Conservation (phyloP, 1,140 invertebrate species). For the Sipha flava region DNA sequence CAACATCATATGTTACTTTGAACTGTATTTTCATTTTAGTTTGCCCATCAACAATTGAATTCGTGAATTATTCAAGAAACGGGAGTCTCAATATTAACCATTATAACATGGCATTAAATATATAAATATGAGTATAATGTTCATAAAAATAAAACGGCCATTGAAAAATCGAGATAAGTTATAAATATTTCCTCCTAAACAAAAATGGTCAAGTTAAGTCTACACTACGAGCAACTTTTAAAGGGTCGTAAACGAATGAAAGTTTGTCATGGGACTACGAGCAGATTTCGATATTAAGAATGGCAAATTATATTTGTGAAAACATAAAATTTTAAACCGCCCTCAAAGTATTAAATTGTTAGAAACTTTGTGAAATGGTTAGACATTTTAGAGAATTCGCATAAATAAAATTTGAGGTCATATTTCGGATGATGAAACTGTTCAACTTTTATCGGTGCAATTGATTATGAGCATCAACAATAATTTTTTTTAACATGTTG, state of each 20-base stretch:
- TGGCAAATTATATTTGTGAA: background rate
- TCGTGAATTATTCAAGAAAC: too few species aligned
- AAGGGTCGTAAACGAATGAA: conserved; percentile 2
- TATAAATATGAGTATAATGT: background rate
- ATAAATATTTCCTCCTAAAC: background rate
- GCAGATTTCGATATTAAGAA: background rate
- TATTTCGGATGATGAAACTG: background rate
- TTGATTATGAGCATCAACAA: background rate
- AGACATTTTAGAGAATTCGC: background rate
- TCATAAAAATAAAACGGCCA: background rate
- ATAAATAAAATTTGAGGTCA: background rate
- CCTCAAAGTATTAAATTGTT: background rate
- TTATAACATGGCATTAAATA: too few species aligned
- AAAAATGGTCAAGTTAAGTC: background rate
- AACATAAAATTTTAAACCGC: background rate
- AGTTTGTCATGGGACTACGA: background rate
- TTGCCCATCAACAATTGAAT: too few species aligned
- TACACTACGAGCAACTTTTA: background rate
- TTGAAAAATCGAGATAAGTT: background rate
- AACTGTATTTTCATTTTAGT: too few species aligned
- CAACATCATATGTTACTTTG: too few species aligned
- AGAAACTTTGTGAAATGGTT: background rate
- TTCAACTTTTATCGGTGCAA: background rate
- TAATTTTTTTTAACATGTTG: background rate
- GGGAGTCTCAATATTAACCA: too few species aligned